phyloP scores from a whole-genome alignment of 2,797 vertebrate genomes.

The Girardinus metallicus region DNA sequence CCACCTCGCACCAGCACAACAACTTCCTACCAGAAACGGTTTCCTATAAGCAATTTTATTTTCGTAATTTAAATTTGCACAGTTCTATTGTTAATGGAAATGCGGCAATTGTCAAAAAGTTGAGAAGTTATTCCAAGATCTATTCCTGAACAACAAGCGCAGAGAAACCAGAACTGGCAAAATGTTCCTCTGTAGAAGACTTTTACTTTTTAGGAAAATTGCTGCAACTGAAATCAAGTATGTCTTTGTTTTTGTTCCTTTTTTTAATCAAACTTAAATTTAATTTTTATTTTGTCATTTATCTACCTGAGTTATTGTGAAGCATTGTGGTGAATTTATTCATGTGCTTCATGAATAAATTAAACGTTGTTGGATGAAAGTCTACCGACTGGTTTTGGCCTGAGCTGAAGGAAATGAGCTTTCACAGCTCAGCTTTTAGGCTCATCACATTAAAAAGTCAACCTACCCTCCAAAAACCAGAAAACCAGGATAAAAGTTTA shows the following conservation, averaged over 20 bases:
- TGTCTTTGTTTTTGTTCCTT: too few relatives aligned
- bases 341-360: slow-evolving; percentile 2
- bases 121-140: slow-evolving; percentile 5
- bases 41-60: too few relatives aligned
- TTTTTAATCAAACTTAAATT: too few relatives aligned
- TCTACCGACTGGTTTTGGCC: slow-evolving; percentile 36
- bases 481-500: slow-evolving; percentile 2
- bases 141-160: neutral
- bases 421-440: slow-evolving; percentile 54
- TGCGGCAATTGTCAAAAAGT: neutral
- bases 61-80: neutral
- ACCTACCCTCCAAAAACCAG: slow-evolving; percentile 3
- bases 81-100: too few relatives aligned
- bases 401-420: slow-evolving; percentile 50
- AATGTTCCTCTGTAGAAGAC: neutral
- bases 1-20: too few relatives aligned
- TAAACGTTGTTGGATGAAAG: slow-evolving; percentile 26
- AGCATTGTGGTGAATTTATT: too few relatives aligned
- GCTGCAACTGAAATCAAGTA: too few relatives aligned
- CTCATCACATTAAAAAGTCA: slow-evolving; percentile 51
- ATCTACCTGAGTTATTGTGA: too few relatives aligned
- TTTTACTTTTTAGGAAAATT: slow-evolving; percentile 4
- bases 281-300: too few relatives aligned
- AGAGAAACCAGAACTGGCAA: neutral
- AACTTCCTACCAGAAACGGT: too few relatives aligned